Evolutionary conservation across 2,797 vertebrate genomes (phyloP).

Genomic region (Poeciliopsis turneri): DNA sequence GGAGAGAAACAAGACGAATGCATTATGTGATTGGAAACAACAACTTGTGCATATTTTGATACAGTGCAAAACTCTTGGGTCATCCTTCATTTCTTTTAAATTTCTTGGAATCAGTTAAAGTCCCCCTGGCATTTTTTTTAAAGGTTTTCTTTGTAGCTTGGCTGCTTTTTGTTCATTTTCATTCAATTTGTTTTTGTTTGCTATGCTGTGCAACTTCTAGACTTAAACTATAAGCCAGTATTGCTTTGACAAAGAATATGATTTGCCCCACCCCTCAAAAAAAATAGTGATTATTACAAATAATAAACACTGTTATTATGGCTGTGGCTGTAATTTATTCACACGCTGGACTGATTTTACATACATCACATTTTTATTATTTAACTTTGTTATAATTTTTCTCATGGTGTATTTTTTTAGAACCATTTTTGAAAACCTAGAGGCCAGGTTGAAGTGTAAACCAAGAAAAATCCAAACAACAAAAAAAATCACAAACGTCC

Average conservation of each 20-base stretch:
- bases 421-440: not conserved
- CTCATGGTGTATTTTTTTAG: not conserved
- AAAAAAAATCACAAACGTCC: not conserved
- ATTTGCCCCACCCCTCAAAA: not conserved
- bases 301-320: too few relatives aligned
- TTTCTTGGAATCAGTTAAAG: not conserved
- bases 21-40: not conserved
- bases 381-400: not conserved
- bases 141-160: not conserved
- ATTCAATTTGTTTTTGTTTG: not conserved
- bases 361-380: not conserved
- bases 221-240: not conserved
- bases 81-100: not conserved
- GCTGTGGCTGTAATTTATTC: too few relatives aligned
- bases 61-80: not conserved
- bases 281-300: too few relatives aligned
- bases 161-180: not conserved
- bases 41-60: not conserved
- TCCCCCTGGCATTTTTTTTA: not conserved
- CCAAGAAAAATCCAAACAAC: not conserved
- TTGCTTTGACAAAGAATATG: not conserved
- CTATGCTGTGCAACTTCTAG: not conserved
- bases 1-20: conserved; percentile 5
- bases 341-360: not conserved
- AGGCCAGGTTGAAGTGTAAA: not conserved